Evolutionary conservation across 1,140 invertebrate genomes (phyloP), one percentile per base, ranked within the genome.

Genomic region (Diplogasteroides magnus): DNA sequence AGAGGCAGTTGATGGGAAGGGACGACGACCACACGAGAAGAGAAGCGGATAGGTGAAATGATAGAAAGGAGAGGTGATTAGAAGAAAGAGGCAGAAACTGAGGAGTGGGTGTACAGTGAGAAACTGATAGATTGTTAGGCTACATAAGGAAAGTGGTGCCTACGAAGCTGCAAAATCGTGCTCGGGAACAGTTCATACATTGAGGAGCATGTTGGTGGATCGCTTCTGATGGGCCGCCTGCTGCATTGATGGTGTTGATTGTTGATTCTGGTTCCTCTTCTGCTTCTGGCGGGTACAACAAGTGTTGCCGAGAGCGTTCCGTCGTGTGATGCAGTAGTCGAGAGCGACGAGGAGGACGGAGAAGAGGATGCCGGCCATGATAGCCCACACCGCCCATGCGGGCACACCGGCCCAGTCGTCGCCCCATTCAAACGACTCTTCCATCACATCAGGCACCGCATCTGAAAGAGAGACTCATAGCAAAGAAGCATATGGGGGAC

Each of bases 291-390:
- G 68, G 57, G 63, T 62, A 61, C 74, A 80, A 59, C 73, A 78
- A 23, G 78, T 79, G 48, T 80, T 76, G 59, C 72, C 76, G 31
- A 79, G 72, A 25, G 77, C 77, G 65, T 79, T 79, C 19, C 77
- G 37, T 31, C 78, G 71, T 27, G 79, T 82, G 48, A 81, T 69
- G 67, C 82, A 72, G 68, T 77, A 80, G 32, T 80, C 78, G n/a
- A 80, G 72, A 3, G 82, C 66, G 2, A 80, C 60, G n/a, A 80
- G 77, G 2, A 79, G 28, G 26, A 80, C 61, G 29, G 79, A 78
- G 26, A 80, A 56, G 11, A 67, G 32, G 32, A 77, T 73, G 31
- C 75, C 82, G 31, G 66, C 64, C 25, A 60, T 71, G 64, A 80
- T 82, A 2, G 68, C 59, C 68, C 72, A 80, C 61, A 81, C 77